Conservation (phyloP, 1,140 invertebrate genomes). For the Berghia stephanieae region DNA sequence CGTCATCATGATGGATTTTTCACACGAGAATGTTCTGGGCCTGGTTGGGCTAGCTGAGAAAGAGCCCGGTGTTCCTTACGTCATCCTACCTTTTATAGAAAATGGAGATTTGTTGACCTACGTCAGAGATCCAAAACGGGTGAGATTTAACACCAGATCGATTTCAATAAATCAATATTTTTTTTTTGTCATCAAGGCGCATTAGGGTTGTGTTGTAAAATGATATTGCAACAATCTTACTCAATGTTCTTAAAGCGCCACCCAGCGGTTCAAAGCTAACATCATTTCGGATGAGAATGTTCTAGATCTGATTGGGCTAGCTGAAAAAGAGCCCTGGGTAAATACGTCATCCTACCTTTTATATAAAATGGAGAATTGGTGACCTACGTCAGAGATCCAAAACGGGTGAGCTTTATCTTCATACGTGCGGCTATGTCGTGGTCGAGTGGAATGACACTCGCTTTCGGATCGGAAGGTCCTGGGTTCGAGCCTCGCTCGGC, state of each 20-base stretch:
- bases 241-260: no score
- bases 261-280: no score
- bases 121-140: conserved; percentile 60
- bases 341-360: conserved; percentile 67
- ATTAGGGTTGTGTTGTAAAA: no score
- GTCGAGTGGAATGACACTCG: no score
- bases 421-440: no score
- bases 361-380: conserved; percentile 67
- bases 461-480: no score
- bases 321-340: conserved; percentile 54
- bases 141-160: conserved; percentile 32
- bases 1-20: conserved; percentile 67
- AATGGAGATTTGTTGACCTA: conserved; percentile 66
- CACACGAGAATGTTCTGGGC: conserved; percentile 65
- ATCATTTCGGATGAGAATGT: conserved; percentile 67
- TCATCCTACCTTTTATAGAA: conserved; percentile 68
- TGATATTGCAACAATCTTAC: no score
- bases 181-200: no score
- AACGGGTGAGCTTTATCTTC: conserved; percentile 46
- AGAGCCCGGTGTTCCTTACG: conserved; percentile 56
- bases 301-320: conserved; percentile 64
- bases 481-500: no score
- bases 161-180: no score
- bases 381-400: conserved; percentile 60
- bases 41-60: conserved; percentile 65